Evolutionary conservation across 2,888 invertebrate genomes (phyloP).

Genomic region (Drosophila aldrichi): DNA sequence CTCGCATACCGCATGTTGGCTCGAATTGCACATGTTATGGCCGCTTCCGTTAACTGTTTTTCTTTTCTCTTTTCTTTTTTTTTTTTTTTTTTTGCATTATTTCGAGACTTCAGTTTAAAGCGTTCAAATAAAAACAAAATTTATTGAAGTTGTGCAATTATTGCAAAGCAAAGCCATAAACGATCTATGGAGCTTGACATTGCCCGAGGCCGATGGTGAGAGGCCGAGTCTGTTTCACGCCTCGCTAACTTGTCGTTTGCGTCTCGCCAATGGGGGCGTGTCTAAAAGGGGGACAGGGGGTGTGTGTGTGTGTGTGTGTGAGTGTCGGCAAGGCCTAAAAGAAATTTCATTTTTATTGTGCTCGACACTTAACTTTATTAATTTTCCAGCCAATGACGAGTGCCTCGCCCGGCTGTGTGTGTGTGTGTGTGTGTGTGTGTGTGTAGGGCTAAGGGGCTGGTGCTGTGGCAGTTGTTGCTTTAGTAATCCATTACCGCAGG

Average conservation of each 20-base stretch:
- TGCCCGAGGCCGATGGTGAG: conserved; percentile 29
- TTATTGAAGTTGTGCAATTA: conserved; percentile 77
- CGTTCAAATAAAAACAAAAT: conserved; percentile 64
- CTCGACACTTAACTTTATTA: conserved; percentile 81
- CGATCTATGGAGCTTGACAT: conserved; percentile 62
- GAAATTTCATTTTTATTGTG: conserved; percentile 76
- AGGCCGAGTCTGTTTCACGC: conserved; percentile 59
- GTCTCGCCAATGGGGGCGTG: neutral
- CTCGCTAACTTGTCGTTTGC: conserved; percentile 60
- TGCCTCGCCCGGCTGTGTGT: conserved; percentile 11
- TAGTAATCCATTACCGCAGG: conserved; percentile 81
- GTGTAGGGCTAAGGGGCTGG: neutral
- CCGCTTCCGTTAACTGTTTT: conserved; percentile 2
- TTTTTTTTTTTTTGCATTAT: neutral
- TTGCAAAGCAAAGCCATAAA: conserved; percentile 77
- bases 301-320: neutral
- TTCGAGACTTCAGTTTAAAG: conserved; percentile 43
- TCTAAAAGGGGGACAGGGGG: neutral
- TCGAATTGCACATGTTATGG: conserved; percentile 45
- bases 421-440: neutral
- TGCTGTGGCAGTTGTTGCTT: conserved; percentile 43
- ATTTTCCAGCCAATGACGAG: conserved; percentile 74
- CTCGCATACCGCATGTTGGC: neutral
- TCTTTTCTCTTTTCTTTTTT: neutral
- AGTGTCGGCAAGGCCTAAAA: conserved; percentile 15